A percentile compares a stretch with the other conserved stretches of the same genome.
phyloP scores from a whole-genome alignment of 2,797 vertebrate genomes.

The Serranus cabrilla region DNA sequence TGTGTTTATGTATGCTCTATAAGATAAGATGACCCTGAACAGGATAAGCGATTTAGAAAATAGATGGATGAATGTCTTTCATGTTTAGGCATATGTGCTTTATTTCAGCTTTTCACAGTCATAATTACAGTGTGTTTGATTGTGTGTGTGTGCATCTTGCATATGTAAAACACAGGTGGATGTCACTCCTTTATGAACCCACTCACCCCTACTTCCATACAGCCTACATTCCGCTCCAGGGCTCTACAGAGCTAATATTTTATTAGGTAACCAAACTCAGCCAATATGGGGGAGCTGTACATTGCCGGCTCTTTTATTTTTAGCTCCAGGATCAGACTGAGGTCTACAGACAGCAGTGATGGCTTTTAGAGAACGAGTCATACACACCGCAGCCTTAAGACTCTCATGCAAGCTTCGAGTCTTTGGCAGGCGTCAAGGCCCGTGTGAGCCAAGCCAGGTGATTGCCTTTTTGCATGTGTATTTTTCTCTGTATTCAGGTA shows the following conservation, averaged over 20 bases:
- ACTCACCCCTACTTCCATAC: constrained; percentile 21
- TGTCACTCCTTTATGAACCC: constrained; percentile 47
- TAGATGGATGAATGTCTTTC: constrained; percentile 58
- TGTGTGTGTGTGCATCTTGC: constrained; percentile 16
- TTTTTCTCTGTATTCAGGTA: constrained; percentile 62
- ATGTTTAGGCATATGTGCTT: constrained; percentile 41
- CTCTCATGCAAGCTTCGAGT: constrained; percentile 60
- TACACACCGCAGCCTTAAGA: constrained; percentile 40
- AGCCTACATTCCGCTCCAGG: constrained; percentile 22
- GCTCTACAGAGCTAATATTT: constrained; percentile 56
- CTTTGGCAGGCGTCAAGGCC: constrained; percentile 52
- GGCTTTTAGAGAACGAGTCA: constrained; percentile 51
- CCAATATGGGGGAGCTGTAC: constrained; percentile 38
- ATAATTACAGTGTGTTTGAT: constrained; percentile 24
- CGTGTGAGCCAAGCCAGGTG: constrained; percentile 59
- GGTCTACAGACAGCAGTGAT: constrained; percentile 51
- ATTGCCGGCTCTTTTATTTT: constrained; percentile 71
- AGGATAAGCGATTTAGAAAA: constrained; percentile 57
- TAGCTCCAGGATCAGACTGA: constrained; percentile 66
- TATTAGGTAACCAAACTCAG: constrained; percentile 61
- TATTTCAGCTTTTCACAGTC: constrained; percentile 21
- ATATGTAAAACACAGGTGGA: constrained; percentile 46
- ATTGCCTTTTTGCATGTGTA: constrained; percentile 67
- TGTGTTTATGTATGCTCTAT: constrained; percentile 56
- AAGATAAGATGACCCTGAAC: constrained; percentile 57